A percentile compares a stretch with the other conserved stretches of the same genome.
phyloP scores from a whole-genome alignment of 2,888 invertebrate species.

The Erebia ligea region DNA sequence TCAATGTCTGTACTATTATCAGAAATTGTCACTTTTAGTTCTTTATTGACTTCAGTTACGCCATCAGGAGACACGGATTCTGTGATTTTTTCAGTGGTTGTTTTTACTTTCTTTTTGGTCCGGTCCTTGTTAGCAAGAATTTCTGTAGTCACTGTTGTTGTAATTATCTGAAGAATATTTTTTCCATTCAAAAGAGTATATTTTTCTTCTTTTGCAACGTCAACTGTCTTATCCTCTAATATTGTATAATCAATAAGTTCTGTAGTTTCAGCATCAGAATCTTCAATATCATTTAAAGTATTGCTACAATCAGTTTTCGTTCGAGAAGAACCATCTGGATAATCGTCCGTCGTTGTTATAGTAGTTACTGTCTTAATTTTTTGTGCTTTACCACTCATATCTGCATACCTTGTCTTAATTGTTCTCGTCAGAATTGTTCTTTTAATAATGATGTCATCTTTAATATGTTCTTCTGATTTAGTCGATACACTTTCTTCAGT shows the following conservation, averaged over 20 bases:
- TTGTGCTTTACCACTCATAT: conserved; percentile 55
- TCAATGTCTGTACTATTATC: conserved; percentile 55
- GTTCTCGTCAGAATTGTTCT: conserved; percentile 64
- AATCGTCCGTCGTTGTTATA: conserved; percentile 70
- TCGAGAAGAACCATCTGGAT: conserved; percentile 73
- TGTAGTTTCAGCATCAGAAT: conserved; percentile 50
- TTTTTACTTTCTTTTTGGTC: conserved; percentile 67
- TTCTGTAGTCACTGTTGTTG: conserved; percentile 69
- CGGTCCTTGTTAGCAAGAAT: conserved; percentile 59
- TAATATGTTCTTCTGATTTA: conserved; percentile 64
- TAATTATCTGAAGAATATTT: conserved; percentile 65
- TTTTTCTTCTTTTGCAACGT: conserved; percentile 63
- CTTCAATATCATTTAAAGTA: conserved; percentile 63
- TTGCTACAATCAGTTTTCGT: conserved; percentile 71
- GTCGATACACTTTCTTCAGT: conserved; percentile 66
- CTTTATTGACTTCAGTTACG: conserved; percentile 70
- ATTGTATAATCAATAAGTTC: conserved; percentile 62
- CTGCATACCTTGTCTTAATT: conserved; percentile 65
- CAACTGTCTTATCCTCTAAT: conserved; percentile 61
- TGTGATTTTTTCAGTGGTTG: conserved; percentile 68
- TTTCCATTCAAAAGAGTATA: conserved; percentile 59
- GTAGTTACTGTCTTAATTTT: conserved; percentile 70
- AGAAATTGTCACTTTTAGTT: conserved; percentile 67
- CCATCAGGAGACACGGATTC: conserved; percentile 68
- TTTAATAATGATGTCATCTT: conserved; percentile 57